Evolutionary conservation across 2,113 vertebrate species (phyloP).

Genomic region (Clupea harengus): DNA sequence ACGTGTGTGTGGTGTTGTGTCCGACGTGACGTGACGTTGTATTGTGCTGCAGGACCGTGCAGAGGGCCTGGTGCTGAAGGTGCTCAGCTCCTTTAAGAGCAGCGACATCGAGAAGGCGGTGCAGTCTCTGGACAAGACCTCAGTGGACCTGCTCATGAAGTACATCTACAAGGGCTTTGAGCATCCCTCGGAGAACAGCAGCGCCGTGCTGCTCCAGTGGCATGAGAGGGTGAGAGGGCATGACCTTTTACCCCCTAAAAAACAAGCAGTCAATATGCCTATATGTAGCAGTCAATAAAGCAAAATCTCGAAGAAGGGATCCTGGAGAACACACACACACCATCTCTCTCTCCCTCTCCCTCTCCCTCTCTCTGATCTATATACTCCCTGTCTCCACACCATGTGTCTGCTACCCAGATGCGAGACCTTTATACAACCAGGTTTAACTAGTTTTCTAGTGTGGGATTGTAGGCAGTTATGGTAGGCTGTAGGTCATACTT

Average conservation of each 20-base stretch:
- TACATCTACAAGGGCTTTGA: constrained; percentile 99
- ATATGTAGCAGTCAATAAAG: background rate
- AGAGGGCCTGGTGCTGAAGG: constrained; percentile 91
- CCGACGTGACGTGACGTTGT: background rate
- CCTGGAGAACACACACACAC: background rate
- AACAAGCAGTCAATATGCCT: background rate
- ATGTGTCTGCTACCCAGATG: background rate
- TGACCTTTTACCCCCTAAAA: background rate
- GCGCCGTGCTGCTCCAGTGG: constrained; percentile 92
- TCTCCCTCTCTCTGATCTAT: no score
- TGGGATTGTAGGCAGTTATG: background rate
- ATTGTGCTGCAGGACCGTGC: constrained; percentile 82
- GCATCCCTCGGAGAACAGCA: constrained; percentile 95
- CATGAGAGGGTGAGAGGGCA: constrained; percentile 87
- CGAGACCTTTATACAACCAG: background rate
- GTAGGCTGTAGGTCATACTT: background rate
- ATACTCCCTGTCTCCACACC: background rate
- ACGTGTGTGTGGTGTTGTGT: background rate
- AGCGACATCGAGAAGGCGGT: constrained; percentile 95
- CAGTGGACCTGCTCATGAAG: constrained; percentile 95
- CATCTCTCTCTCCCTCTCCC: background rate
- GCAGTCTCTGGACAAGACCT: constrained; percentile 90
- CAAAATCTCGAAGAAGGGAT: background rate
- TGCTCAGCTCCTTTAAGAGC: constrained; percentile 94
- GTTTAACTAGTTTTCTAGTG: background rate